These are phyloP conservation scores for Malurus splendens DNA, from an alignment of 2,797 vertebrate species.

Conservation along the genomic window DNA sequence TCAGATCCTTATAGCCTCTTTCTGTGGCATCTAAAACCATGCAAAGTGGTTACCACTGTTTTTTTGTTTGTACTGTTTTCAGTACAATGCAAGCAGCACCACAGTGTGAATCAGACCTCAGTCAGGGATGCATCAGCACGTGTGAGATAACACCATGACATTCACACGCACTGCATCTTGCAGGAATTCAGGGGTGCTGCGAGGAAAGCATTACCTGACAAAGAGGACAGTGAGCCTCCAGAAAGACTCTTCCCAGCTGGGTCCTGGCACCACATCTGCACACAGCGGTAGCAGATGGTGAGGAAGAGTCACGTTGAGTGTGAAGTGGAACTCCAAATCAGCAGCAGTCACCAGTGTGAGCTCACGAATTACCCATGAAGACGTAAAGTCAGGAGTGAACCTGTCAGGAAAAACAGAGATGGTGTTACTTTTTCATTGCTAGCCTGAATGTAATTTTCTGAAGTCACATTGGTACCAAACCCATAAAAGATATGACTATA, in stretches of 20 bases:
- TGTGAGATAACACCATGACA: fast-evolving
- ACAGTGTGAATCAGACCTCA: background rate
- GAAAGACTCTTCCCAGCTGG: conserved; percentile 96
- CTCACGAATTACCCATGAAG: conserved; percentile 95
- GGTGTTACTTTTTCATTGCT: background rate
- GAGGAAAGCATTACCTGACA: conserved; percentile 78
- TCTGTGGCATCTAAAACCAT: background rate
- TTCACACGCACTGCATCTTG: background rate
- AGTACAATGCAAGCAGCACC: background rate
- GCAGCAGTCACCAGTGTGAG: conserved; percentile 86
- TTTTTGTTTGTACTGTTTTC: background rate
- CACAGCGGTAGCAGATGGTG: conserved; percentile 95
- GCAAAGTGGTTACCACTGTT: fast-evolving
- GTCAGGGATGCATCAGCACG: background rate
- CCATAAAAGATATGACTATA: too few relatives aligned
- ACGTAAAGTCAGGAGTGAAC: conserved; percentile 97
- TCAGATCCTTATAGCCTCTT: background rate
- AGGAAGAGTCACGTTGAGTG: conserved; percentile 93
- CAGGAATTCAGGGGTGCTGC: background rate
- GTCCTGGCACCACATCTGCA: conserved; percentile 92
- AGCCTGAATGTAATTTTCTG: background rate
- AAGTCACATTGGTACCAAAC: background rate
- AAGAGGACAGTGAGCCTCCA: conserved; percentile 92
- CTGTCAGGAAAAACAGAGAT: conserved; percentile 59
- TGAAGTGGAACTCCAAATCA: conserved; percentile 87